Evolutionary conservation across 2,113 vertebrate genomes (phyloP).

Genomic region (Dromas ardeola): DNA sequence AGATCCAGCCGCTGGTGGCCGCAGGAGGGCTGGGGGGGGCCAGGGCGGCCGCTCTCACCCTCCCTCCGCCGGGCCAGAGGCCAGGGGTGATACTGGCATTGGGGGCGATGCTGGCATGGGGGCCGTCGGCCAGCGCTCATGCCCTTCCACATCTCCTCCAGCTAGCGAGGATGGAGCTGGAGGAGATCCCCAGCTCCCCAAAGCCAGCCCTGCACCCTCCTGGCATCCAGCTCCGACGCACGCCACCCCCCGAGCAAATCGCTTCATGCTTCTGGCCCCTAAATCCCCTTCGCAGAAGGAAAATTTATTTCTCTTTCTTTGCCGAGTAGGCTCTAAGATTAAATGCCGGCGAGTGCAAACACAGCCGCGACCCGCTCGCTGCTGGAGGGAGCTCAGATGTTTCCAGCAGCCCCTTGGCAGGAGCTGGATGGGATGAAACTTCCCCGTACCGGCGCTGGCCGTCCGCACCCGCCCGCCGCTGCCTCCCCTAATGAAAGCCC

Average conservation of each 20-base stretch:
- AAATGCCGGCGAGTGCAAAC: accelerated
- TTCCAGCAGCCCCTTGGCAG: background rate
- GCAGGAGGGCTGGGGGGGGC: background rate
- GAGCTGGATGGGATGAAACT: background rate
- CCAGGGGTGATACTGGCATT: too few species aligned
- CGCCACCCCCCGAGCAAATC: accelerated
- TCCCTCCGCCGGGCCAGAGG: background rate
- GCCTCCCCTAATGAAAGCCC: background rate
- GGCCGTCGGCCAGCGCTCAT: background rate
- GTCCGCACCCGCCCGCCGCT: accelerated
- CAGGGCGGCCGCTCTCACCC: background rate
- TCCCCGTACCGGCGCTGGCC: background rate
- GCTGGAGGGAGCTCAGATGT: background rate
- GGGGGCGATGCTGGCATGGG: background rate
- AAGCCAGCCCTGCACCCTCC: background rate
- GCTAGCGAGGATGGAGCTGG: background rate
- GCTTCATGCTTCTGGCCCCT: background rate
- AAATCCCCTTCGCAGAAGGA: background rate
- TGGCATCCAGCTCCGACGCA: background rate
- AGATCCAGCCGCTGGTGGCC: background rate
- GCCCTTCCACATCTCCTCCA: background rate
- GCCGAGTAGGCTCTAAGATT: background rate
- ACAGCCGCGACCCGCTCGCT: accelerated
- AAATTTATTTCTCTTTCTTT: background rate
- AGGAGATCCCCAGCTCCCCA: accelerated